These are phyloP conservation scores for Gnathonemus echidnorhynchus DNA, from an alignment of 2,113 vertebrate genomes.

Conservation along the genomic window DNA sequence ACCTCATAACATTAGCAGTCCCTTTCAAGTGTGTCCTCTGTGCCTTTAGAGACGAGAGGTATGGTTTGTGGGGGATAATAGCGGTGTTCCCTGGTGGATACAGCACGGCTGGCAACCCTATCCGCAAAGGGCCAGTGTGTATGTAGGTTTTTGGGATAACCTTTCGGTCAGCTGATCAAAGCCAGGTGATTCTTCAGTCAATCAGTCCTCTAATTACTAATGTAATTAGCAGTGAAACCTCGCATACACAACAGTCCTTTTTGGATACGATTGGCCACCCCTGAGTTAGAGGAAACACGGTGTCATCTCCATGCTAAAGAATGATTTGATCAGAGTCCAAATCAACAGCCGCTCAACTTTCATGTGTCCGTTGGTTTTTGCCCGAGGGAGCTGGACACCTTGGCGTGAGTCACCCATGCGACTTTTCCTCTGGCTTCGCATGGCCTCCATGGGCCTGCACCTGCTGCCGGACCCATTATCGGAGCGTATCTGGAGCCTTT, in stretches of 20 bases:
- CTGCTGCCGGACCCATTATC: not conserved
- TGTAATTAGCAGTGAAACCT: not conserved
- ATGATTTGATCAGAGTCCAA: not conserved
- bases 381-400: not conserved
- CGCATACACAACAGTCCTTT: not conserved
- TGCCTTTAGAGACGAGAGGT: not conserved
- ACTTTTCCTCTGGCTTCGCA: not conserved
- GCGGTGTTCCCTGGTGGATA: not conserved
- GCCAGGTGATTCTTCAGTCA: not conserved
- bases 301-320: not conserved
- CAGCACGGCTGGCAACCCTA: not conserved
- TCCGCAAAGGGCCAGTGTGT: not conserved
- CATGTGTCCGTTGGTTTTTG: not conserved
- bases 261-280: not conserved
- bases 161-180: not conserved
- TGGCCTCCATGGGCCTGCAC: not conserved
- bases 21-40: not conserved
- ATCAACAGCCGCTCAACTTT: not conserved
- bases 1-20: not conserved
- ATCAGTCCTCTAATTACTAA: not conserved
- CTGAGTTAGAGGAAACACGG: not conserved
- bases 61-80: not conserved
- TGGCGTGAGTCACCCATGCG: not conserved
- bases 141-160: not conserved
- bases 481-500: not conserved